These are phyloP conservation scores for Stegastes partitus DNA, from an alignment of 2,113 vertebrate species.

Conservation along the genomic window DNA sequence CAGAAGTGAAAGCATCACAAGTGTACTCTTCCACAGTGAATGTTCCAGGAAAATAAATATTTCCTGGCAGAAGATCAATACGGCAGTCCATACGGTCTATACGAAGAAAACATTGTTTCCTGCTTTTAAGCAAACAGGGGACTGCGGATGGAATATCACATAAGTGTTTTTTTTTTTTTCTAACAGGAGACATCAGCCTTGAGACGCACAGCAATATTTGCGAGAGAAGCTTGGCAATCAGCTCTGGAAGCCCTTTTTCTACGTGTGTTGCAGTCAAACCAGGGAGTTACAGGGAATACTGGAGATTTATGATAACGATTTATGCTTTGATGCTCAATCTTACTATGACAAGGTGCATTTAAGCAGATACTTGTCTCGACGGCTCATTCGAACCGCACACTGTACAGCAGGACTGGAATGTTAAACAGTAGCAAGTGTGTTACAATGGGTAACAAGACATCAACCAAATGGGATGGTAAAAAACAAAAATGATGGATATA, in stretches of 20 bases:
- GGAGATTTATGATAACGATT: not conserved
- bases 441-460: conserved; percentile 17
- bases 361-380: not conserved
- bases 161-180: not conserved
- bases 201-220: conserved; percentile 3
- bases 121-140: conserved; percentile 8
- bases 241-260: not conserved
- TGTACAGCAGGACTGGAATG: conserved; percentile 2
- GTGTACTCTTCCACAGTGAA: not conserved
- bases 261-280: not conserved
- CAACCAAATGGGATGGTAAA: conserved; percentile 19
- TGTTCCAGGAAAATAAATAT: conserved; percentile 13
- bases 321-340: not conserved
- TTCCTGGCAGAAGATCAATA: conserved; percentile 39
- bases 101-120: conserved; percentile 26
- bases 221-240: not conserved
- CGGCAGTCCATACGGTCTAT: not conserved
- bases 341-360: not conserved
- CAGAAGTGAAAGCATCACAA: not conserved
- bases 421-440: conserved; percentile 18
- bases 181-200: conserved; percentile 3
- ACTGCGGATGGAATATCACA: conserved; percentile 5
- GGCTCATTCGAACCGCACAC: not conserved
- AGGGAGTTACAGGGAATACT: not conserved
- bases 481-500: conserved; percentile 32